Base-by-base conservation (phyloP, 2,113 vertebrate species). In the Paramisgurnus dabryanus region DNA sequence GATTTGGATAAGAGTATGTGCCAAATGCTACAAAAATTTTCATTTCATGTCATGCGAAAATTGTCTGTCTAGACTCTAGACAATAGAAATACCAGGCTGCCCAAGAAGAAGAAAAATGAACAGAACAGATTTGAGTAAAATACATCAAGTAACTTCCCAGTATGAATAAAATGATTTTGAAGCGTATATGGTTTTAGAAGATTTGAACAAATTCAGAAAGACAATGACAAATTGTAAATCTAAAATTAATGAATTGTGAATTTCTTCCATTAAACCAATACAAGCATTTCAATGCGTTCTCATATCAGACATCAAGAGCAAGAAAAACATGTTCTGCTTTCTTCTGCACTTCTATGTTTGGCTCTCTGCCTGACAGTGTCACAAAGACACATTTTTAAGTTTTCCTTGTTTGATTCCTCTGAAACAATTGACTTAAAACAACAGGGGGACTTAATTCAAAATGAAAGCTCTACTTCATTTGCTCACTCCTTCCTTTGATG, bases 381-480 rank as follows among this genome's bases (percentile, higher is more conserved):
- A 27, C 43, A 79, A 47, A 7, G n/a, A 4, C 27, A 57, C 2
- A n/a, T 57, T 57, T n/a, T n/a, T 0, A 1, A 40, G 47, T 65
- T 61, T 80, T 40, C 53, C 55, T 11, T 50, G 81, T 89, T 87
- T 89, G 84, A 89, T 89, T 90, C 73, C 81, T 85, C 75, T 89
- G 85, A 88, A 89, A 89, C 87, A 89, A 86, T 90, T 90, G 87
- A 91, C 73, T 90, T 90, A 88, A 90, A 91, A 90, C 80, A 70
- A 86, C 67, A 79, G 73, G 80, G 85, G 76, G 86, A 88, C 80
- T 90, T 89, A 85, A 88, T 91, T 86, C 85, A 76, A 84, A 86
- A 83, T 58, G 85, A 90, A 88, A 86, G 88, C 90, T 85, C 40
- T 53, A 80, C 87, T 87, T 79, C 84, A 83, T 88, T 90, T 85